A percentile compares a stretch with the other conserved stretches of the same genome.
These are phyloP conservation scores for Arvicanthis niloticus DNA, from an alignment of 2,113 vertebrate genomes.

Conservation along the genomic window DNA sequence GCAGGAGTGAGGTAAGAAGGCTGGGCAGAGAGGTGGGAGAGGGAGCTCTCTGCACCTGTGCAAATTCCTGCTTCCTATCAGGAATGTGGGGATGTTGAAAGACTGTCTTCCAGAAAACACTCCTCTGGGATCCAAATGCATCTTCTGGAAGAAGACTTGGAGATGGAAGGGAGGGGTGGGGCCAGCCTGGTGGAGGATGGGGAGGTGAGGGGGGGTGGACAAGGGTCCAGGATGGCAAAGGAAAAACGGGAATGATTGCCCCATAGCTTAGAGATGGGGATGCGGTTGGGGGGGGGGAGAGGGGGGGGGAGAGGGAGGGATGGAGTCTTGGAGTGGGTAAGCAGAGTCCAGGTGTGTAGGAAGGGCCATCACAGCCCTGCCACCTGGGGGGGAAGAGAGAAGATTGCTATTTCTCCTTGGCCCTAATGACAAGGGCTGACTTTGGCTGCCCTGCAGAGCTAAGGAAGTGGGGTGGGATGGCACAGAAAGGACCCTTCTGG, in stretches of 20 bases:
- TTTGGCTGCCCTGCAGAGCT: conserved; percentile 82
- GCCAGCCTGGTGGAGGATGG: conserved; percentile 68
- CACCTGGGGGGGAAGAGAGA: not conserved
- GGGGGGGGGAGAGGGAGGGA: conserved; percentile 9
- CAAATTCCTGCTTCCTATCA: conserved; percentile 83
- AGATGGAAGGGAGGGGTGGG: conserved; percentile 57
- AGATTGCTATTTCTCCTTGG: not conserved
- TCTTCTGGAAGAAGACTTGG: conserved; percentile 77
- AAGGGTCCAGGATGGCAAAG: not conserved
- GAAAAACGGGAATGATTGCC: conserved; percentile 78
- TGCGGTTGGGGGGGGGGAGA: not conserved
- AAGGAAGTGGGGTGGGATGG: conserved; percentile 70
- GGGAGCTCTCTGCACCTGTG: conserved; percentile 83
- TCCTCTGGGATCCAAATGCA: conserved; percentile 74
- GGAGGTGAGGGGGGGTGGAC: not conserved
- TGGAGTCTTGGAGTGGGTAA: not conserved
- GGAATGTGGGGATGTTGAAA: conserved; percentile 66
- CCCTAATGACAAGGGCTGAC: not conserved
- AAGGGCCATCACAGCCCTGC: not conserved
- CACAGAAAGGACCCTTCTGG: conserved; percentile 75
- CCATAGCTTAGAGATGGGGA: conserved; percentile 58
- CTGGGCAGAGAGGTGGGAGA: conserved; percentile 80
- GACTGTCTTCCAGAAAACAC: conserved; percentile 71
- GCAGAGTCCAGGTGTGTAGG: not conserved
- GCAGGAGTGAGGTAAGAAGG: conserved; percentile 89